These are phyloP conservation scores for Antrozous pallidus DNA, from an alignment of 2,797 vertebrate genomes.

Conservation along the genomic window DNA sequence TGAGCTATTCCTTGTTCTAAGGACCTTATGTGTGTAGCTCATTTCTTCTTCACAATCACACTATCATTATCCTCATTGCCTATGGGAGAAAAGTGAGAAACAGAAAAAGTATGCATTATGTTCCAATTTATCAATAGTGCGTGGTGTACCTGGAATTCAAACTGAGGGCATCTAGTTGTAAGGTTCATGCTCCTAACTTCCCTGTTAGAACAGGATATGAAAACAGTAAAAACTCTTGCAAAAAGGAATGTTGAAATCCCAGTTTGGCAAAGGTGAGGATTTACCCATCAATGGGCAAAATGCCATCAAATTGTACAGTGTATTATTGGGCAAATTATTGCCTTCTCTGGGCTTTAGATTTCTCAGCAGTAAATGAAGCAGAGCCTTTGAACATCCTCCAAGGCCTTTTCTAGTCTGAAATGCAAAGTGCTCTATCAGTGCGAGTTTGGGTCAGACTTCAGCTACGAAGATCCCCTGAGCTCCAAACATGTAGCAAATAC, in stretches of 20 bases:
- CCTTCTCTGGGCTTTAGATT: constrained; percentile 48
- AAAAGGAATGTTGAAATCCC: neutral
- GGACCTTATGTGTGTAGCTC: neutral
- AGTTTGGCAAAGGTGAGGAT: neutral
- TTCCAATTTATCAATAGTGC: neutral
- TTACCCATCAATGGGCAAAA: neutral
- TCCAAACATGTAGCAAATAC: neutral
- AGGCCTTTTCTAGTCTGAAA: neutral
- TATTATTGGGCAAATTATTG: constrained; percentile 31
- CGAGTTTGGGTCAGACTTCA: neutral
- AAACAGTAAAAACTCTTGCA: neutral
- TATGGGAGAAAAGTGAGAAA: neutral
- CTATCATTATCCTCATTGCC: neutral
- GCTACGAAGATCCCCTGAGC: neutral
- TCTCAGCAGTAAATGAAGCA: neutral
- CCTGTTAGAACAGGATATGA: neutral
- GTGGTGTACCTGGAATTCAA: neutral
- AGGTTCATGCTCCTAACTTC: neutral
- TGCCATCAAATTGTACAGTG: neutral
- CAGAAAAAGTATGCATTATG: neutral
- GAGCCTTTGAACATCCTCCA: neutral
- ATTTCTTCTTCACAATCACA: constrained; percentile 35
- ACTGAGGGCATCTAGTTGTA: neutral
- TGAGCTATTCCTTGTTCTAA: neutral
- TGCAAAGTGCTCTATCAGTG: neutral